Evolutionary conservation across 2,797 vertebrate species (phyloP).

Genomic region (Onychomys torridus): DNA sequence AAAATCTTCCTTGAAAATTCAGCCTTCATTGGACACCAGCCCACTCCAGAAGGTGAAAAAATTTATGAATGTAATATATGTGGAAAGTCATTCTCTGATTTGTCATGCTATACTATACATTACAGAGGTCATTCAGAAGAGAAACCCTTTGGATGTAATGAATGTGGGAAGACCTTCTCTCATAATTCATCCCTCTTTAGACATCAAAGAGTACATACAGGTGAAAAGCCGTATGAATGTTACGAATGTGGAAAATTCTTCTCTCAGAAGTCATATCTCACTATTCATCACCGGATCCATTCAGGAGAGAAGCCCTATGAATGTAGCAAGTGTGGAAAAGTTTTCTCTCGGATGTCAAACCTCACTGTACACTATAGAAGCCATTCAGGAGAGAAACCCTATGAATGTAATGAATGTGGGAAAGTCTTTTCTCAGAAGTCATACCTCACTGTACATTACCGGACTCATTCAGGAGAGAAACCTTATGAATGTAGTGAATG

Average conservation of each 20-base stretch:
- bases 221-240: conserved; percentile 81
- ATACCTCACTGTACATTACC: conserved; percentile 83
- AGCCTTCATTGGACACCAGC: conserved; percentile 37
- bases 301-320: conserved; percentile 80
- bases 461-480: conserved; percentile 86
- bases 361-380: conserved; percentile 84
- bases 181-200: conserved; percentile 77
- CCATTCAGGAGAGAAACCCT: conserved; percentile 86
- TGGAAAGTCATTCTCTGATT: conserved; percentile 72
- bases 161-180: conserved; percentile 81
- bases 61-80: conserved; percentile 80
- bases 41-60: conserved; percentile 62
- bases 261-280: conserved; percentile 80
- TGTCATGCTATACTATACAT: conserved; percentile 65
- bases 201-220: conserved; percentile 77
- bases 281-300: conserved; percentile 75
- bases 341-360: conserved; percentile 81
- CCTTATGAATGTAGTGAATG: conserved; percentile 84
- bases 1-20: conserved; percentile 64
- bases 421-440: conserved; percentile 85
- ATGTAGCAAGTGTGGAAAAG: conserved; percentile 82
- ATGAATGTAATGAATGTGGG: conserved; percentile 83
- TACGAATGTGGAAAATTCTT: conserved; percentile 82
- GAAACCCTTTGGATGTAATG: conserved; percentile 74
- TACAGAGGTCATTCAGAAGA: conserved; percentile 77